A percentile compares a stretch with the other conserved stretches of the same genome.
These are phyloP conservation scores for Achlya flavicornis DNA, from an alignment of 2,888 invertebrate species.

Conservation along the genomic window DNA sequence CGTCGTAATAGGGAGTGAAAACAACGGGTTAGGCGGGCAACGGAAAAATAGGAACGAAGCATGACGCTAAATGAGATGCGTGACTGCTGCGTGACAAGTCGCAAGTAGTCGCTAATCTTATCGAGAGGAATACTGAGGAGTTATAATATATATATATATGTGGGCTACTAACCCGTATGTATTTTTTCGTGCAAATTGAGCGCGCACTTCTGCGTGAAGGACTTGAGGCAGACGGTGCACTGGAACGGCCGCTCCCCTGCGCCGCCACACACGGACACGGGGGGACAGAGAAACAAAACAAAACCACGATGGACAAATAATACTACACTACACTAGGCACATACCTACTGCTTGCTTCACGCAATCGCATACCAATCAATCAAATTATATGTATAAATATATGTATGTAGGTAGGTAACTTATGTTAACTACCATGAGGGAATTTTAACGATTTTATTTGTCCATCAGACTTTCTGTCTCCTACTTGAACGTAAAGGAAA, in stretches of 20 bases:
- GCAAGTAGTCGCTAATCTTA: slow-evolving; percentile 67
- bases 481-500: slow-evolving; percentile 70
- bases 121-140: slow-evolving; percentile 67
- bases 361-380: slow-evolving; percentile 42
- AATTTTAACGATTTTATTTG: slow-evolving; percentile 75
- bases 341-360: slow-evolving; percentile 22
- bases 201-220: slow-evolving; percentile 86
- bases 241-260: slow-evolving; percentile 85
- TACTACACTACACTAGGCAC: slow-evolving; percentile 47
- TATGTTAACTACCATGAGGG: slow-evolving; percentile 72
- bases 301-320: slow-evolving; percentile 84
- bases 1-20: slow-evolving; percentile 65
- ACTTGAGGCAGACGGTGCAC: slow-evolving; percentile 86
- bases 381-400: slow-evolving; percentile 8
- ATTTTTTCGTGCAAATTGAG: slow-evolving; percentile 86
- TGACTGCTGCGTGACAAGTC: slow-evolving; percentile 59
- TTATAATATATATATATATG: slow-evolving; percentile 64
- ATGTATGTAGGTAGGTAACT: slow-evolving; percentile 13
- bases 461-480: slow-evolving; percentile 80
- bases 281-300: slow-evolving; percentile 84
- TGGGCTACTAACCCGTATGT: slow-evolving; percentile 86
- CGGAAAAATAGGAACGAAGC: slow-evolving; percentile 79
- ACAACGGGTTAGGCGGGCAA: slow-evolving; percentile 79
- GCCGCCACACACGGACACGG: slow-evolving; percentile 69
- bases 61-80: slow-evolving; percentile 77